Evolutionary conservation across 2,888 invertebrate species (phyloP).

Genomic region (Lumbricus terrestris): DNA sequence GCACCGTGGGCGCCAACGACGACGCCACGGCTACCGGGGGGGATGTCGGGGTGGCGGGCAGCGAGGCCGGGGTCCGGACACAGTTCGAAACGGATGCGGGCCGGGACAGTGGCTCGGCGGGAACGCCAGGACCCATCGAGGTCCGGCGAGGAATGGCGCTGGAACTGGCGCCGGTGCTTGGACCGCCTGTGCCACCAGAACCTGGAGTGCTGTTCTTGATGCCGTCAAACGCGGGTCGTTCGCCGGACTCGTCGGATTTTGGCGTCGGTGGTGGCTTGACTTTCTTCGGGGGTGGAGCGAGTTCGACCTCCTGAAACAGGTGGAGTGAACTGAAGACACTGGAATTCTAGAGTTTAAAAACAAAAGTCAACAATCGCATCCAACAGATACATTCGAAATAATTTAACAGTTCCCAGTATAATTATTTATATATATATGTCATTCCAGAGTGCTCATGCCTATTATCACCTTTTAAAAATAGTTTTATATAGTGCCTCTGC

Average conservation of each 20-base stretch:
- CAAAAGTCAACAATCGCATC: too few relatives aligned
- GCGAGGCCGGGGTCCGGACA: not conserved
- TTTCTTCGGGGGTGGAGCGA: conserved; percentile 22
- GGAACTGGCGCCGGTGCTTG: not conserved
- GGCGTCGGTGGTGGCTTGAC: not conserved
- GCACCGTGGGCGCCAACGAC: not conserved
- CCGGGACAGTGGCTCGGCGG: not conserved
- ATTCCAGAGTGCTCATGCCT: too few relatives aligned
- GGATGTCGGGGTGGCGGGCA: not conserved
- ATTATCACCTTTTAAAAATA: too few relatives aligned
- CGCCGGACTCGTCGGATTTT: not conserved
- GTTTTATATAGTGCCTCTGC: too few relatives aligned
- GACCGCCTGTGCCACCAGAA: not conserved
- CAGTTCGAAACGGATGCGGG: not conserved
- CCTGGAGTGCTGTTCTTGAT: conserved; percentile 11
- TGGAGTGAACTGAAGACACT: not conserved
- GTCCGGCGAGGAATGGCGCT: not conserved
- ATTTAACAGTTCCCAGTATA: too few relatives aligned
- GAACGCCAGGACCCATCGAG: not conserved
- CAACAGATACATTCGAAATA: too few relatives aligned
- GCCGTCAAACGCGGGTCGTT: not conserved
- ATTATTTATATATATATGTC: too few relatives aligned
- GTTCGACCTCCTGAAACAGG: conserved; percentile 22
- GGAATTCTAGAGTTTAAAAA: too few relatives aligned
- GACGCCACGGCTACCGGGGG: not conserved